Conservation (phyloP, 2,888 invertebrate species). For the Callyntrura sp. region DNA sequence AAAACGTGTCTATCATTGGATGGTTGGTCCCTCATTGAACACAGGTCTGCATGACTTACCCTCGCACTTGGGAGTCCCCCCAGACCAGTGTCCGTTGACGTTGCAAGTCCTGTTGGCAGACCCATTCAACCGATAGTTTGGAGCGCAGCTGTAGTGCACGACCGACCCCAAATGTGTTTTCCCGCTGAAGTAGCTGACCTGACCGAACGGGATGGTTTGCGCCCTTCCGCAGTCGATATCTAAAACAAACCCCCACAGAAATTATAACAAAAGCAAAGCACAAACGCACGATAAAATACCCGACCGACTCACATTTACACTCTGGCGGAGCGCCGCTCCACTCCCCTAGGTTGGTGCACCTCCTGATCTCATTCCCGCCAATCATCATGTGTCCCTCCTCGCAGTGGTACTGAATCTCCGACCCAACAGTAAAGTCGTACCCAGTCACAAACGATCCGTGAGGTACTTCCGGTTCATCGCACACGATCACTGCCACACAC, state of each 20-base stretch:
- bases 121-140: slow-evolving; percentile 92
- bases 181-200: slow-evolving; percentile 89
- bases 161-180: slow-evolving; percentile 93
- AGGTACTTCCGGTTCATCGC: slow-evolving; percentile 94
- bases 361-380: slow-evolving; percentile 89
- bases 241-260: too few relatives aligned
- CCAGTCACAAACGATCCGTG: slow-evolving; percentile 94
- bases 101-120: slow-evolving; percentile 91
- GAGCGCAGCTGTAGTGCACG: slow-evolving; percentile 92
- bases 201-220: slow-evolving; percentile 91
- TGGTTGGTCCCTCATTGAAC: too few relatives aligned
- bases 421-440: slow-evolving; percentile 95
- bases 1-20: too few relatives aligned
- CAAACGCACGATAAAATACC: too few relatives aligned
- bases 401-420: slow-evolving; percentile 94
- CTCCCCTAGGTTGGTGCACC: slow-evolving; percentile 91
- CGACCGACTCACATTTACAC: slow-evolving; percentile 91
- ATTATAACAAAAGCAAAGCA: too few relatives aligned
- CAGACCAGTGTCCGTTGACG: slow-evolving; percentile 93
- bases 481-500: slow-evolving; percentile 94
- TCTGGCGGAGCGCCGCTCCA: slow-evolving; percentile 94
- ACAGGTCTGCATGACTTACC: too few relatives aligned
- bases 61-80: slow-evolving; percentile 94
- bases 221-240: slow-evolving; percentile 96
- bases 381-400: slow-evolving; percentile 91